Evolutionary conservation across 2,113 vertebrate genomes (phyloP), one percentile per base, ranked within the genome.

Genomic region (Thomomys bottae): DNA sequence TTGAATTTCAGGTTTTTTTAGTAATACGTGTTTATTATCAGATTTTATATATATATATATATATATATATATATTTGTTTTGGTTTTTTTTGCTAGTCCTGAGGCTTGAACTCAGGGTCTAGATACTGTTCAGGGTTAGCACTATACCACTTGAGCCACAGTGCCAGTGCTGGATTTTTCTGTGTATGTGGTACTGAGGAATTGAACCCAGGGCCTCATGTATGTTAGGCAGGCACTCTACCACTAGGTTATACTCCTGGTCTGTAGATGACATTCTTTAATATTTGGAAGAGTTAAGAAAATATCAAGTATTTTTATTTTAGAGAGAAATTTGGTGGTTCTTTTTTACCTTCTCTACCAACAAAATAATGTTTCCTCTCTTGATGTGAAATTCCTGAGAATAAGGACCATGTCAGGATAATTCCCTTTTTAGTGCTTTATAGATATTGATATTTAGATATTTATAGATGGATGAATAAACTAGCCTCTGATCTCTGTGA

Each of bases 1-100:
- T 45, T 92, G 34, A 88, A 40, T 81, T 88, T 76, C 45, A 57
- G 8, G 90, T 92, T 90, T 91, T 71, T 40, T 76, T 73, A 72
- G 21, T 80, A 89, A 57, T 1, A 83, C 71, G 76, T 57, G 77
- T 66, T 38, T 71, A 30, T 66, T 32, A 61, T 83, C 26, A 45
- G 61, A n/a, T n/a, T n/a, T n/a, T n/a, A n/a, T n/a, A n/a, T n/a
- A n/a, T n/a, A n/a, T n/a, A n/a, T n/a, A n/a, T n/a, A n/a, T n/a
- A n/a, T n/a, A n/a, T n/a, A n/a, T n/a, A n/a, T n/a, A n/a, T n/a
- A n/a, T n/a, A n/a, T n/a, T n/a, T n/a, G n/a, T n/a, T n/a, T n/a
- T n/a, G n/a, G n/a, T n/a, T n/a, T n/a, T n/a, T n/a, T n/a, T n/a
- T n/a, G n/a, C n/a, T n/a, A n/a, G n/a, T n/a, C n/a, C n/a, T n/a